These are phyloP conservation scores for Eupelmus urozonus DNA, from an alignment of 2,888 invertebrate species.

Conservation along the genomic window DNA sequence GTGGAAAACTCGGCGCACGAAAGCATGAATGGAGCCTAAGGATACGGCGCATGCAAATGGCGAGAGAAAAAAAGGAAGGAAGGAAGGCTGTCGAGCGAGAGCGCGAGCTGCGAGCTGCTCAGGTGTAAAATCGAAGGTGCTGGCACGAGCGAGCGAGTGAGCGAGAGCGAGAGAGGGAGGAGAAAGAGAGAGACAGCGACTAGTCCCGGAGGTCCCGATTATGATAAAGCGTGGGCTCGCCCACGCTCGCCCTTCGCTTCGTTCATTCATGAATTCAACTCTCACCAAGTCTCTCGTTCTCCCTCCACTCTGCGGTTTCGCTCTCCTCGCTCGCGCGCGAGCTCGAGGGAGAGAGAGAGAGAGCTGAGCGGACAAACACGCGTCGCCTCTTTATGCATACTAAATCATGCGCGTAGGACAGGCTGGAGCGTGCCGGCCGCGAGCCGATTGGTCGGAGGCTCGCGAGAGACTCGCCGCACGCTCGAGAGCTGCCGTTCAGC, in stretches of 20 bases:
- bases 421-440: conserved; percentile 61
- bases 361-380: conserved; percentile 65
- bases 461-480: background rate
- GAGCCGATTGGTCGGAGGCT: conserved; percentile 55
- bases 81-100: conserved; percentile 32
- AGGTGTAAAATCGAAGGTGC: conserved; percentile 52
- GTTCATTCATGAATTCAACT: conserved; percentile 61
- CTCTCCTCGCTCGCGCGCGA: background rate
- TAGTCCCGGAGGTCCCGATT: conserved; percentile 74
- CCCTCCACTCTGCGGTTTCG: conserved; percentile 7
- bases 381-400: conserved; percentile 52
- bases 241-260: conserved; percentile 70
- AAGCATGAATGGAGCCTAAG: conserved; percentile 37
- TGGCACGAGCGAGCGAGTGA: conserved; percentile 33
- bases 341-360: conserved; percentile 49
- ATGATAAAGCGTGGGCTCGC: conserved; percentile 75
- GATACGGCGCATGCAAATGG: background rate
- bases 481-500: background rate
- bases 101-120: conserved; percentile 25
- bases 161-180: conserved; percentile 36
- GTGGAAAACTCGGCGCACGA: background rate
- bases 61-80: background rate
- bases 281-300: conserved; percentile 40
- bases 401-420: conserved; percentile 57
- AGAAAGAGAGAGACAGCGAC: conserved; percentile 61